phyloP scores from a whole-genome alignment of 1,140 invertebrate species.

The Caenorhabditis inopinata region DNA sequence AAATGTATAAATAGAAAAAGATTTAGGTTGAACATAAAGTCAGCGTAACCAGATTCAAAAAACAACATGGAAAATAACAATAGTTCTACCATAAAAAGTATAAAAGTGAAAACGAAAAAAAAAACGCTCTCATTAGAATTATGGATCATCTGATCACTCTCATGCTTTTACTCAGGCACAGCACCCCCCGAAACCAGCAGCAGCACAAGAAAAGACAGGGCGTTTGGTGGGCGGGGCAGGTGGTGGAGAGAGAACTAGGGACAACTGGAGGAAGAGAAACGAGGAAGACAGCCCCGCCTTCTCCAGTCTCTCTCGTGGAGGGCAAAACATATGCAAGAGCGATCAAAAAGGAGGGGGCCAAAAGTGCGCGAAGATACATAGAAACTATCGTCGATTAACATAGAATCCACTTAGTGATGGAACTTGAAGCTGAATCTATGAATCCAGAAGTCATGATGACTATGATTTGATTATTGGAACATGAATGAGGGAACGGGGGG shows the following conservation, averaged over 20 bases:
- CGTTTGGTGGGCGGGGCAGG: neutral
- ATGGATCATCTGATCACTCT: too few relatives aligned
- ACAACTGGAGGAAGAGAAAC: neutral
- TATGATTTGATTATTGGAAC: constrained; percentile 22
- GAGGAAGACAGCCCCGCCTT: neutral
- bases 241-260: too few relatives aligned
- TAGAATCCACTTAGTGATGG: constrained; percentile 1
- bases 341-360: neutral
- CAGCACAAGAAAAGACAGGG: neutral
- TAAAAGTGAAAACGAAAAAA: too few relatives aligned
- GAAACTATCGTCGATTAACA: neutral
- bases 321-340: constrained; percentile 19
- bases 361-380: neutral
- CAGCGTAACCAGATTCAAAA: too few relatives aligned
- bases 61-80: too few relatives aligned
- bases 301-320: neutral
- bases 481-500: too few relatives aligned
- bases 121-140: too few relatives aligned
- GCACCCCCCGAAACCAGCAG: neutral
- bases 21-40: too few relatives aligned
- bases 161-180: too few relatives aligned
- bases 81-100: too few relatives aligned
- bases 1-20: too few relatives aligned
- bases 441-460: neutral
- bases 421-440: neutral